Evolutionary conservation across 2,797 vertebrate species (phyloP).

Genomic region (Anniella stebbinsi): DNA sequence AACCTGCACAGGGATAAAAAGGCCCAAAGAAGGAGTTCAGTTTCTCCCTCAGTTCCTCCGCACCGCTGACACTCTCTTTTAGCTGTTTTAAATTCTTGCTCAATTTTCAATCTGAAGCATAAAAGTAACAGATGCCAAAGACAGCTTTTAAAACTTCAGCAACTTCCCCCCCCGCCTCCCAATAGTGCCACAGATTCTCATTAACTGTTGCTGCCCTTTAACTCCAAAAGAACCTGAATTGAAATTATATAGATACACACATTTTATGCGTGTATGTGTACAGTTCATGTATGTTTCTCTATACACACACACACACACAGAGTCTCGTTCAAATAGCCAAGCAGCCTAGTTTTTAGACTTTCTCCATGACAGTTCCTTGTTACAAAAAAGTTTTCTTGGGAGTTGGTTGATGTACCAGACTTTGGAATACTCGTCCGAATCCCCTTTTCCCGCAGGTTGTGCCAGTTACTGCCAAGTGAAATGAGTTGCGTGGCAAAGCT

Average conservation of each 20-base stretch:
- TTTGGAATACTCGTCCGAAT: not conserved
- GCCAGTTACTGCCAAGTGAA: not conserved
- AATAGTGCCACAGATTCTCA: conserved; percentile 18
- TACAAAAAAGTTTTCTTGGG: conserved; percentile 38
- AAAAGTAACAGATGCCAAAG: conserved; percentile 60
- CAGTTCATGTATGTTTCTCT: not conserved
- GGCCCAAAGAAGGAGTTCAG: conserved; percentile 75
- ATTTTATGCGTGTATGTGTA: not conserved
- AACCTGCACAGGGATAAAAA: conserved; percentile 75
- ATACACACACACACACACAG: not conserved
- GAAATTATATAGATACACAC: not conserved
- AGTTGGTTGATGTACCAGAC: not conserved
- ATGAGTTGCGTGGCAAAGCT: not conserved
- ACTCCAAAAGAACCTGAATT: not conserved
- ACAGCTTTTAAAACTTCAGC: conserved; percentile 54
- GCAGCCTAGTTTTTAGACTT: conserved; percentile 7
- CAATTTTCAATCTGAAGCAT: conserved; percentile 58
- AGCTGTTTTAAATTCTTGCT: conserved; percentile 53
- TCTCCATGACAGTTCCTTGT: conserved; percentile 6
- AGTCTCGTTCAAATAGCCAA: conserved; percentile 9
- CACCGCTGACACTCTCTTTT: conserved; percentile 21
- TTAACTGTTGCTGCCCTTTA: conserved; percentile 46
- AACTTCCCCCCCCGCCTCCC: conserved; percentile 52
- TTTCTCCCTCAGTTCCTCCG: not conserved
- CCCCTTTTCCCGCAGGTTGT: not conserved